phyloP scores from a whole-genome alignment of 1,140 invertebrate genomes.

The Campoletis sonorensis region DNA sequence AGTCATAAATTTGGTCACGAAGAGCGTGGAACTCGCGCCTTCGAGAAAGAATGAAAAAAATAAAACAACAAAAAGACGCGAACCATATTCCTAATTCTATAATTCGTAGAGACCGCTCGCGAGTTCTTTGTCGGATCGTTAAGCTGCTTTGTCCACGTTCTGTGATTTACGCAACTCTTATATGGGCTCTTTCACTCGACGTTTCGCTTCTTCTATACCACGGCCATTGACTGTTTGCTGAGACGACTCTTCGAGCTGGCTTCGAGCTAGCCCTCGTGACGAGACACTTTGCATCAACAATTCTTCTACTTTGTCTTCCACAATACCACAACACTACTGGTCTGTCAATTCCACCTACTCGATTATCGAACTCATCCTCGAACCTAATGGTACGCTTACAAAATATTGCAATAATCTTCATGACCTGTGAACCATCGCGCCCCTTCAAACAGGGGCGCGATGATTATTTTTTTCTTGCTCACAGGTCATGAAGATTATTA shows the following conservation, averaged over 20 bases:
- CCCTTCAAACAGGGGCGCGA: no score
- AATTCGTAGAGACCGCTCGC: slow-evolving; percentile 67
- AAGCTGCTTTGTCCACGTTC: slow-evolving; percentile 70
- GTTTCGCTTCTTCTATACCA: slow-evolving; percentile 52
- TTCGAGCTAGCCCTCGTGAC: neutral
- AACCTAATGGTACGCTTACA: no score
- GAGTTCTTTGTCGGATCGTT: slow-evolving; percentile 74
- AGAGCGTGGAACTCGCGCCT: slow-evolving; percentile 20
- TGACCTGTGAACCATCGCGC: no score
- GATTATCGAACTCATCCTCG: no score
- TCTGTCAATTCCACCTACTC: neutral
- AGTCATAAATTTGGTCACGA: slow-evolving; percentile 33
- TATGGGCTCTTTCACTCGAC: slow-evolving; percentile 57
- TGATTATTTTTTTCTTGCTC: no score
- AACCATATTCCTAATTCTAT: slow-evolving; percentile 72
- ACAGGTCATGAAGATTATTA: no score
- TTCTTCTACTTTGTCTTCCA: neutral
- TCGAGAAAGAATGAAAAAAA: neutral
- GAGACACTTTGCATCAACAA: neutral
- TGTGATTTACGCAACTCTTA: slow-evolving; percentile 74
- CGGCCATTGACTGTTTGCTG: slow-evolving; percentile 69
- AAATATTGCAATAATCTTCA: no score
- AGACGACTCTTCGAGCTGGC: neutral
- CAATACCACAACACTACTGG: neutral
- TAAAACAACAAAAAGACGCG: slow-evolving; percentile 54